Evolutionary conservation across 2,113 vertebrate genomes (phyloP), one percentile per base, ranked within the genome.

Genomic region (Potamarius usumacintae): DNA sequence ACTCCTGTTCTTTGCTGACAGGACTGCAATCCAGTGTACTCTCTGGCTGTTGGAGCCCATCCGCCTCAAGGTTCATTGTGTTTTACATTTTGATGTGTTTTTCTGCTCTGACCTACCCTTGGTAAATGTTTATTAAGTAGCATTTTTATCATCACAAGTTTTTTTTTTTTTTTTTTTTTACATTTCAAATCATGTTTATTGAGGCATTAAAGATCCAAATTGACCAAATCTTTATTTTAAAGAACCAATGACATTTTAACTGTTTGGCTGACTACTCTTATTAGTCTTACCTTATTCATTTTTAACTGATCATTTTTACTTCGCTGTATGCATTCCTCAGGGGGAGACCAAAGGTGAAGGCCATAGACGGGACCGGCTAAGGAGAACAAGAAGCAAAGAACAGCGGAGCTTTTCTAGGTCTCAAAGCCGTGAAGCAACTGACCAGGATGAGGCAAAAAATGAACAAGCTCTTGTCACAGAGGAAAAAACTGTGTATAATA

Each of bases 261-360:
- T 20, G 71, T 72, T 72, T 20, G 17, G 15, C 8, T 17, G 71
- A 74, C 69, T 30, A 52, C 1, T 53, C 50, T 55, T 42, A 42
- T 42, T 42, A 42, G 42, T 42, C 11, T 1, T 30, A 27, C n/a
- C n/a, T 30, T 27, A 30, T 80, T 20, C 42, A 72, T 69, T 80
- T 9, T 74, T 81, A 78, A 55, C 58, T 85, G 20, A 82, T 74
- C 6, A 63, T 65, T 48, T 76, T 17, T 67, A 67, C 50, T 84
- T 52, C 78, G 65, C 60, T 85, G 4, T 48, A 48, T 86, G 17
- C 67, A 77, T 76, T 79, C 83, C 81, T 72, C 82, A 90, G 88
- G 92, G 90, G 53, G 92, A 94, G 53, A 48, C 88, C 65, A 86
- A 90, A 85, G 88, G 88, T 80, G 91, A 90, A 74, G 85, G 80